phyloP scores from a whole-genome alignment of 2,888 invertebrate genomes.

The Drosophila fulvimacula region DNA sequence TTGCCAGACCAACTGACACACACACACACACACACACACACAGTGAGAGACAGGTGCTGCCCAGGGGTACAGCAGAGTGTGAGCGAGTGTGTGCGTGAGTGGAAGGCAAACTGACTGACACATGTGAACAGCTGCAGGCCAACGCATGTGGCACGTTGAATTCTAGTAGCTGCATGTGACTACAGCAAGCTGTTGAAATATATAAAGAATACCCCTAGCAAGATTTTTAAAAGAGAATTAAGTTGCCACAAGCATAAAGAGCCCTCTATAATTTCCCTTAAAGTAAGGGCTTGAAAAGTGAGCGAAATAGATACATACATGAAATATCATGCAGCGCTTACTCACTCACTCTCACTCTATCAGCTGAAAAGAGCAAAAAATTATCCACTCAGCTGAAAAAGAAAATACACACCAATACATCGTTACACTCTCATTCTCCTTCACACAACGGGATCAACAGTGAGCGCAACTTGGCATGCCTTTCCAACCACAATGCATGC shows the following conservation, averaged over 20 bases:
- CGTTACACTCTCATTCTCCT: background rate
- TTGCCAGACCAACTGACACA: conserved; percentile 55
- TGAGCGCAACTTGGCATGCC: background rate
- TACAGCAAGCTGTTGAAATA: background rate
- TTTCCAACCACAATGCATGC: background rate
- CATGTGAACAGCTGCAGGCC: conserved; percentile 40
- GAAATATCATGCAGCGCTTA: background rate
- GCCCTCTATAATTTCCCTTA: background rate
- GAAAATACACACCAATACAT: background rate
- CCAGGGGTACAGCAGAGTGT: conserved; percentile 3
- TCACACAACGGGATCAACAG: background rate
- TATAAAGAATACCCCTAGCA: background rate
- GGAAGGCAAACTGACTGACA: conserved; percentile 9
- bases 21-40: conserved; percentile 31
- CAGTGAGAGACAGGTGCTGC: conserved; percentile 31
- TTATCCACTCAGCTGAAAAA: no score
- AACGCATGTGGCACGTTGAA: conserved; percentile 10
- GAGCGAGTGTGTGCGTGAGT: background rate
- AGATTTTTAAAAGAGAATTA: background rate
- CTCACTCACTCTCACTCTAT: background rate
- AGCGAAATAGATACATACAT: background rate
- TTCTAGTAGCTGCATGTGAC: background rate
- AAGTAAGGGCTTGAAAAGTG: background rate
- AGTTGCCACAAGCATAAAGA: background rate
- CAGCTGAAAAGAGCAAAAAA: no score